These are phyloP conservation scores for Holocentrus rufus DNA, from an alignment of 2,797 vertebrate genomes.

Conservation along the genomic window DNA sequence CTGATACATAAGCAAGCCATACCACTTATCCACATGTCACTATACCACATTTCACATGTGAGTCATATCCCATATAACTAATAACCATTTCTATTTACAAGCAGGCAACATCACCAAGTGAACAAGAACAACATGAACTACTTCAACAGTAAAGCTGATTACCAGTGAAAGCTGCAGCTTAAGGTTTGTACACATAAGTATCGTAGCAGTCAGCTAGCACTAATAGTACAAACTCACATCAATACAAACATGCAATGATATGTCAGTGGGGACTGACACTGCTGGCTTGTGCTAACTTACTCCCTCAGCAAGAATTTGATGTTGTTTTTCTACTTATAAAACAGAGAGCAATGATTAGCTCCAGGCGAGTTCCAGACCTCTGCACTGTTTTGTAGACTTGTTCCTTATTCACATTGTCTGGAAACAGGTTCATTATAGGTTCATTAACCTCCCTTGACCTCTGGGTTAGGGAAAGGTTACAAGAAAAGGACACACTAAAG, in stretches of 20 bases:
- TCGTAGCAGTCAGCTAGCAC: no score
- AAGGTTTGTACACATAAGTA: no score
- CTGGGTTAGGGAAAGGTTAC: not conserved
- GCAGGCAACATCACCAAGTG: conserved; percentile 1
- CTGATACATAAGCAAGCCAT: no score
- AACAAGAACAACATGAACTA: not conserved
- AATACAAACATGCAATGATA: not conserved
- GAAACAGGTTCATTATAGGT: conserved; percentile 55
- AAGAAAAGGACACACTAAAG: not conserved
- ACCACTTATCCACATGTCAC: no score
- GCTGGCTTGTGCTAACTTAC: conserved; percentile 8
- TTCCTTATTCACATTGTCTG: conserved; percentile 33
- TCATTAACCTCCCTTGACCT: not conserved
- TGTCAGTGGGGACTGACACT: not conserved
- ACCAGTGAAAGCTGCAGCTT: no score
- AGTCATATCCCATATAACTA: no score
- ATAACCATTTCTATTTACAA: not conserved
- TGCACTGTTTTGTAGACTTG: not conserved
- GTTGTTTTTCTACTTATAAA: conserved; percentile 29
- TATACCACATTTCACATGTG: no score
- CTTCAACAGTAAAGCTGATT: no score
- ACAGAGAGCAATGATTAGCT: conserved; percentile 22
- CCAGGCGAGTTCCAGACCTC: conserved; percentile 29
- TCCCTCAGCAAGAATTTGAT: not conserved
- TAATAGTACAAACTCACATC: not conserved